Evolutionary conservation across 2,113 vertebrate genomes (phyloP), one percentile per base, ranked within the genome.

Genomic region (Boleophthalmus pectinirostris): DNA sequence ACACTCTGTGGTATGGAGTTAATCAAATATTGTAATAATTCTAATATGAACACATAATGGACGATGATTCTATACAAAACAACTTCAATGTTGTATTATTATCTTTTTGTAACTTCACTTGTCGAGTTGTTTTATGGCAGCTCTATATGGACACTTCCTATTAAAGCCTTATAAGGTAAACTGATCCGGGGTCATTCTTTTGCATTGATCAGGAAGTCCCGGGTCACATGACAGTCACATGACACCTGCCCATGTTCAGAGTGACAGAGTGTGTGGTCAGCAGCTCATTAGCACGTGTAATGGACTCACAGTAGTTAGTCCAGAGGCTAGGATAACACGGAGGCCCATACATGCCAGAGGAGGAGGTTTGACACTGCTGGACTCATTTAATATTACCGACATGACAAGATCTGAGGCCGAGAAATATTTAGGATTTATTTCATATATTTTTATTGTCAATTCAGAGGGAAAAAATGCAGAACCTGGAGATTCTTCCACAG

Each of bases 81-180:
- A n/a, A 21, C 51, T 15, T 51, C 3, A 20, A 13, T 69, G 77
- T 77, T 64, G 56, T 18, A 53, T 69, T 66, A 60, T 57, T 53
- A 63, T 70, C n/a, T 74, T 23, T 4, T 23, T 73, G 74, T 72
- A 56, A 12, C 53, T 10, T 68, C 73, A 81, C 75, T 67, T 75
- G 73, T 79, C 3, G 71, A 73, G 77, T 11, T 5, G 33, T 66
- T 56, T 82, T 20, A 79, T 70, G 80, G 84, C 84, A 88, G 87
- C 85, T 89, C 80, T 72, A 74, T 57, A 43, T 88, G 80, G 82
- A 82, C 69, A 79, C 81, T 77, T 77, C 77, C 33, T 65, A 91
- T 84, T 88, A 73, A 88, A 90, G 77, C 65, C 10, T 85, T 84
- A 12, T 76, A 75, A 49, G 58, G 45, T 74, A 70, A 43, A 75